Evolutionary conservation across 2,113 vertebrate species (phyloP).

Genomic region (Brachyhypopomus gauderio): DNA sequence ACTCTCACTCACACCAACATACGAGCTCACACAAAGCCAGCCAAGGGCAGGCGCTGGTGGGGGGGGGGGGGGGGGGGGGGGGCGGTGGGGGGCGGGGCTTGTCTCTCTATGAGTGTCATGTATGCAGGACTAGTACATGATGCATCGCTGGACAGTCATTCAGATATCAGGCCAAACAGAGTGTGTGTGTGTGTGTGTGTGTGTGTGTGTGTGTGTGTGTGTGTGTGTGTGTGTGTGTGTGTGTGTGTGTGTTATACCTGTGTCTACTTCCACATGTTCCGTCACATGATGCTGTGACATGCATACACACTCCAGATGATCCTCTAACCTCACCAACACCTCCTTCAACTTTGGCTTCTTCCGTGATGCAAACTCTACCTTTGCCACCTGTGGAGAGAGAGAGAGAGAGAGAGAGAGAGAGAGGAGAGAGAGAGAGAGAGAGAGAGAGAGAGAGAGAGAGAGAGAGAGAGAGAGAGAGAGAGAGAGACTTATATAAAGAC

Average conservation of each 20-base stretch:
- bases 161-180: conserved; percentile 34
- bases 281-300: conserved; percentile 81
- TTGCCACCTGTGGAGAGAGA: conserved; percentile 84
- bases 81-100: conserved; percentile 47
- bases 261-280: conserved; percentile 90
- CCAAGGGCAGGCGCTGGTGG: conserved; percentile 46
- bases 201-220: too few relatives aligned
- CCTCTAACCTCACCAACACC: conserved; percentile 95
- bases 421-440: conserved; percentile 25
- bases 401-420: conserved; percentile 8
- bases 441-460: conserved; percentile 1
- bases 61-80: conserved; percentile 51
- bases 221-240: conserved; percentile 21
- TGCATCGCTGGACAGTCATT: conserved; percentile 38
- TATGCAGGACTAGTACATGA: conserved; percentile 58
- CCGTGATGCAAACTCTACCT: conserved; percentile 91
- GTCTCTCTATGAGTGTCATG: conserved; percentile 49
- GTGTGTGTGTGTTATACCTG: conserved; percentile 74
- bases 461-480: background rate
- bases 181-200: conserved; percentile 24
- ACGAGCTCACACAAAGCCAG: conserved; percentile 38
- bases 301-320: conserved; percentile 94
- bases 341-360: conserved; percentile 96
- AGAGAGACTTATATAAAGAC: too few relatives aligned
- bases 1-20: background rate